These are phyloP conservation scores for Karalla daura DNA, from an alignment of 2,797 vertebrate genomes.

Conservation along the genomic window DNA sequence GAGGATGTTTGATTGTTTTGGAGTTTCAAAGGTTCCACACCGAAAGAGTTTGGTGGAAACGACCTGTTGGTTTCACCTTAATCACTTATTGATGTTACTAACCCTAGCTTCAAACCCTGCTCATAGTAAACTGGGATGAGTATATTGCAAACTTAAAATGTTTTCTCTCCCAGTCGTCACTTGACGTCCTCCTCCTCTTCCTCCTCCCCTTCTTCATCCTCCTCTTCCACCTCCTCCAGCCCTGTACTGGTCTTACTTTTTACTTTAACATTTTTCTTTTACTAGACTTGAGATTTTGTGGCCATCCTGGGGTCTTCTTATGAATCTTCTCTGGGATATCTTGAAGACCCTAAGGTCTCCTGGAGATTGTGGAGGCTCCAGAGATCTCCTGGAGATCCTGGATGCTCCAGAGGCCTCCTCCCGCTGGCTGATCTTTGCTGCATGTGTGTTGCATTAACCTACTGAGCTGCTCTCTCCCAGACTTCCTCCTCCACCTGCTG, in stretches of 20 bases:
- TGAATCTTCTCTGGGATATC: neutral
- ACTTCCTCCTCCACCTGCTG: neutral
- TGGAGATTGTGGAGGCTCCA: neutral
- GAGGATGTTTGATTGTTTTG: too few relatives aligned
- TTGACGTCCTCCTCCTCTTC: too few relatives aligned
- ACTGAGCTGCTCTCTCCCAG: constrained; percentile 16
- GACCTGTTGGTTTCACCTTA: constrained; percentile 36
- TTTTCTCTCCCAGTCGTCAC: too few relatives aligned
- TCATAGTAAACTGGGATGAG: too few relatives aligned
- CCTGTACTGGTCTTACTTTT: too few relatives aligned
- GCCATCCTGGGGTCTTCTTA: neutral
- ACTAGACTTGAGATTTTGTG: neutral
- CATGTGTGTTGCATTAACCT: neutral
- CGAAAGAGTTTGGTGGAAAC: neutral
- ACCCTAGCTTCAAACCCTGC: too few relatives aligned
- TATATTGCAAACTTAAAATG: too few relatives aligned
- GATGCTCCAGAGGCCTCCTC: neutral
- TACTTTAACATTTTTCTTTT: too few relatives aligned
- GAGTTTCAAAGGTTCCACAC: neutral
- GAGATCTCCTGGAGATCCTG: neutral
- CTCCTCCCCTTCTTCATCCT: too few relatives aligned
- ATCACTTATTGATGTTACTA: constrained; percentile 49
- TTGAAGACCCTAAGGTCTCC: neutral
- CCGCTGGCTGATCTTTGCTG: neutral
- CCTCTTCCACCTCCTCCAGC: too few relatives aligned